phyloP scores from a whole-genome alignment of 2,888 invertebrate species.

The Alloscopus bannaensis region DNA sequence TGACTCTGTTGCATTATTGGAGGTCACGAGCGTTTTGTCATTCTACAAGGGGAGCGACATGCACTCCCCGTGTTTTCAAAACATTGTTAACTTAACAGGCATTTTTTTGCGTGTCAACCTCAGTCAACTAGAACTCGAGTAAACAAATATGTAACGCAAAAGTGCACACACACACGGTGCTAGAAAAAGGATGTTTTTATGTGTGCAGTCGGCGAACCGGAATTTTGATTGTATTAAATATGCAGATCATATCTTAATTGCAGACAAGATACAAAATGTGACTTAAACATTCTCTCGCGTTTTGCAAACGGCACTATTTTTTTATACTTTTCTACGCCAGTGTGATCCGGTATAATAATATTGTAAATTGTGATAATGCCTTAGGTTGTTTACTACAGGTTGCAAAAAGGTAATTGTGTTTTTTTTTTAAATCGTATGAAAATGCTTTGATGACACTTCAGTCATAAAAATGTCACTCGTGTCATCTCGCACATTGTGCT shows the following conservation, averaged over 20 bases:
- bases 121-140: neutral
- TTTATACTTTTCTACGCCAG: too few species aligned
- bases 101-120: neutral
- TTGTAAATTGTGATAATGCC: too few species aligned
- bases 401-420: too few species aligned
- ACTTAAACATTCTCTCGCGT: neutral
- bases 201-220: neutral
- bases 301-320: neutral
- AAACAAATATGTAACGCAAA: neutral
- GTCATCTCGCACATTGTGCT: too few species aligned
- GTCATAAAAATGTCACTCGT: too few species aligned
- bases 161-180: neutral
- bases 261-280: neutral
- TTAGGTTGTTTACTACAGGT: too few species aligned
- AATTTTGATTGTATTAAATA: neutral
- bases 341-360: too few species aligned
- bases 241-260: slow-evolving; percentile 15
- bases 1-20: neutral
- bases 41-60: neutral
- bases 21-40: neutral
- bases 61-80: neutral
- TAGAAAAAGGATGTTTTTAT: neutral
- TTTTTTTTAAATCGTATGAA: too few species aligned
- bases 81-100: neutral
- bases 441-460: too few species aligned